Conservation (phyloP, 1,140 invertebrate genomes). For the Dendrolimus punctatus region DNA sequence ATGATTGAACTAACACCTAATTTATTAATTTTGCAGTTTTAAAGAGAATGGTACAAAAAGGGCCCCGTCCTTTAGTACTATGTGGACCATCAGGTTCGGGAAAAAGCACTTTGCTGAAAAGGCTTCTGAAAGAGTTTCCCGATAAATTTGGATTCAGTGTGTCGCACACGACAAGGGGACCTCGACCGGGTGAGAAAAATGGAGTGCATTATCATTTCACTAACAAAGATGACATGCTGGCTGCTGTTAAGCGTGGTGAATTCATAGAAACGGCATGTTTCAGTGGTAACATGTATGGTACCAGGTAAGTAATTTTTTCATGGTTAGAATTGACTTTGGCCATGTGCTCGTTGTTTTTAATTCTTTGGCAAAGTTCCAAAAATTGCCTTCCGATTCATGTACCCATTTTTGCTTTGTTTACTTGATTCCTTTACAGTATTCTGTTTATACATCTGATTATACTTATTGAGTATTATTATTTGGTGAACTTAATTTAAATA, state of each 20-base stretch:
- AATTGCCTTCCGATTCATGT: conserved; percentile 22
- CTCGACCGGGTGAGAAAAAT: conserved; percentile 81
- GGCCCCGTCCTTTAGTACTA: conserved; percentile 85
- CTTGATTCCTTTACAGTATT: conserved; percentile 1
- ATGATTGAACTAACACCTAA: conserved; percentile 3
- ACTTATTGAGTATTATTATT: no score
- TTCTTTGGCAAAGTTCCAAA: conserved; percentile 46
- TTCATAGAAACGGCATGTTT: conserved; percentile 96
- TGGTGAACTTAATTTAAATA: no score
- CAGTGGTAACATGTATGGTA: conserved; percentile 97
- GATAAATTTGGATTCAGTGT: conserved; percentile 94
- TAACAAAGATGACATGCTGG: conserved; percentile 80
- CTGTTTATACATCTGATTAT: background rate
- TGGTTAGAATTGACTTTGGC: conserved; percentile 20
- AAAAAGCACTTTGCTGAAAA: conserved; percentile 93
- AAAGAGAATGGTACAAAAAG: conserved; percentile 74
- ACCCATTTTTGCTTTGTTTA: conserved; percentile 31
- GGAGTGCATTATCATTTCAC: conserved; percentile 95
- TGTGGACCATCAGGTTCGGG: conserved; percentile 97
- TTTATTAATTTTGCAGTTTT: conserved; percentile 46
- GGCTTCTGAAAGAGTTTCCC: conserved; percentile 90
- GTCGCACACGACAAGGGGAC: conserved; percentile 89
- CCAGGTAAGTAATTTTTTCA: conserved; percentile 76
- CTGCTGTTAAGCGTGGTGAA: conserved; percentile 83
- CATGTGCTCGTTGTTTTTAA: conserved; percentile 56